Evolutionary conservation across 1,140 invertebrate species (phyloP).

Genomic region (Varroa destructor): DNA sequence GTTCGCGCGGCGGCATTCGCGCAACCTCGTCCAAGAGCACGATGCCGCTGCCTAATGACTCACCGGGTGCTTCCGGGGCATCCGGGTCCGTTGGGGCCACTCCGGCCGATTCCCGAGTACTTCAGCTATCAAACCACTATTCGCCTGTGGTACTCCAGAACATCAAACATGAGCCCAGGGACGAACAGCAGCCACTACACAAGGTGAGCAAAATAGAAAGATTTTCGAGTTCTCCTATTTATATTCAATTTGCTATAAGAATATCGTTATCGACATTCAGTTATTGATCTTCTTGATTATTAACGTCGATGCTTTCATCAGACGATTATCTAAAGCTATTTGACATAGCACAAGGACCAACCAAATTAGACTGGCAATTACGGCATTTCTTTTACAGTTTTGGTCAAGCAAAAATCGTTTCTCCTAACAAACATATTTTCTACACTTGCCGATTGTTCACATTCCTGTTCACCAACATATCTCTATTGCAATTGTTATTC

Average conservation of each 20-base stretch:
- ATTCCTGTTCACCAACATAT: too few relatives aligned
- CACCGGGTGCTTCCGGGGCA: slow-evolving; percentile 18
- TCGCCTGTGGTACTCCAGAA: slow-evolving; percentile 15
- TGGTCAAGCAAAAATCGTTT: too few relatives aligned
- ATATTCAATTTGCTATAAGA: neutral
- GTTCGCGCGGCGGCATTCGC: neutral
- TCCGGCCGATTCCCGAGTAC: neutral
- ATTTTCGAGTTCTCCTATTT: neutral
- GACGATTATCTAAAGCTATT: too few relatives aligned
- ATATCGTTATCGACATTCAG: neutral
- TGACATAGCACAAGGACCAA: too few relatives aligned
- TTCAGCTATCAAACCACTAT: neutral
- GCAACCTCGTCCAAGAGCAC: slow-evolving; percentile 26
- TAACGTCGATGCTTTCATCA: too few relatives aligned
- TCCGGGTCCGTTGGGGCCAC: slow-evolving; percentile 8
- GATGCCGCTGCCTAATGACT: slow-evolving; percentile 15
- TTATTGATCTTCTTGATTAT: too few relatives aligned
- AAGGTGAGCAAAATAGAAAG: neutral
- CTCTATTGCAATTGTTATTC: too few relatives aligned
- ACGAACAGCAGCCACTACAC: slow-evolving; percentile 12
- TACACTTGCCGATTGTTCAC: too few relatives aligned
- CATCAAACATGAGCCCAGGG: slow-evolving; percentile 23
- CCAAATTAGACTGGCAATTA: too few relatives aligned
- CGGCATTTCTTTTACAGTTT: too few relatives aligned
- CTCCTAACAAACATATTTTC: too few relatives aligned